These are phyloP conservation scores for Fistularia commersonii DNA, from an alignment of 2,797 vertebrate genomes.

Conservation along the genomic window DNA sequence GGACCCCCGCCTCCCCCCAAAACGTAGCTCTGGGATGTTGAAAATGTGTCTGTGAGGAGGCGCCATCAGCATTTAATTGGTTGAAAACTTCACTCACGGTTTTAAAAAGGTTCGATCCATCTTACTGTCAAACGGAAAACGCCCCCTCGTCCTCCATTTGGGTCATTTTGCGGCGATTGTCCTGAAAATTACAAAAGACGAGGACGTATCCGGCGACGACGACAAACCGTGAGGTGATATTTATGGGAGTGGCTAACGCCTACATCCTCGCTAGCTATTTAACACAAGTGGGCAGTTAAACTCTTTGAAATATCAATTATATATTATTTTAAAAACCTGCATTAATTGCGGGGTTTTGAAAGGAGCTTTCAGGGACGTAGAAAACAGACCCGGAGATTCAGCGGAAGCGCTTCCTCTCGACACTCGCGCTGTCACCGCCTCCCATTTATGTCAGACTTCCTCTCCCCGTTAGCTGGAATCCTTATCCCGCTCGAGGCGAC, in stretches of 20 bases:
- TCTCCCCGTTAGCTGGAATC: slow-evolving; percentile 25
- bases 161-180: too few relatives aligned
- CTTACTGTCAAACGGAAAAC: slow-evolving; percentile 34
- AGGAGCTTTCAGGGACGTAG: too few relatives aligned
- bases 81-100: slow-evolving; percentile 40
- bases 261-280: background rate
- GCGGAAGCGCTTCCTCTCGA: slow-evolving; percentile 26
- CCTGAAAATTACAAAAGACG: too few relatives aligned
- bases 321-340: slow-evolving; percentile 14
- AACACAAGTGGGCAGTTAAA: too few relatives aligned
- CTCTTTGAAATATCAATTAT: slow-evolving; percentile 1
- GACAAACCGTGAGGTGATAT: background rate
- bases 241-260: background rate
- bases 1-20: slow-evolving; percentile 14
- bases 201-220: background rate
- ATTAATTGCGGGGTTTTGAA: slow-evolving; percentile 25
- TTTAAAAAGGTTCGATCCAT: slow-evolving; percentile 41
- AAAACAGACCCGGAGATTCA: slow-evolving; percentile 17
- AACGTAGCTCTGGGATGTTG: slow-evolving; percentile 22
- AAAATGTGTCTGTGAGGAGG: slow-evolving; percentile 41
- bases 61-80: slow-evolving; percentile 60
- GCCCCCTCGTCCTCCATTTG: background rate
- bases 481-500: slow-evolving; percentile 36
- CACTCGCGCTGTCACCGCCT: slow-evolving; percentile 21
- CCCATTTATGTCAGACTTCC: slow-evolving; percentile 34